Base-by-base conservation (phyloP, 64 coral and sea anemone genomes). In the Cladopsammia gracilis region DNA sequence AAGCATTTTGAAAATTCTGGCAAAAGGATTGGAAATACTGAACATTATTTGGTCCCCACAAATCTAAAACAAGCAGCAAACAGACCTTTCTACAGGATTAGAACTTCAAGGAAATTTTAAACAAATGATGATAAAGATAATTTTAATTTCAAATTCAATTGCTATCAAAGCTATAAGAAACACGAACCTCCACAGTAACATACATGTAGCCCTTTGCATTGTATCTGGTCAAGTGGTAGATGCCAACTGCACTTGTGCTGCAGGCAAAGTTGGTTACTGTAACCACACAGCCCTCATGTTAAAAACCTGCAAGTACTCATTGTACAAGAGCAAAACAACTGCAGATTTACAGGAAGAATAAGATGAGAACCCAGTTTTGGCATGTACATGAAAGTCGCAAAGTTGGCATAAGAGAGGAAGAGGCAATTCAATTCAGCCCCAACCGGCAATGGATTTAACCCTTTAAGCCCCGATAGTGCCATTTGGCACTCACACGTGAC, bases 171-270 rank as follows among this genome's bases (percentile, higher is more conserved):
- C n/a, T n/a, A 34, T 2, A 34, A 34, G 34, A 34, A 34, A 34
- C 34, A 34, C 34, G 34, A 34, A 34, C 34, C 34, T 34, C 34
- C 34, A 34, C 34, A 34, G 34, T 34, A 34, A 34, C 34, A 34
- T 34, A 34, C 34, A 34, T 34, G 34, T 34, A 34, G 2, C 34
- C 34, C 34, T 34, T 92, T 43, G 69, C 90, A 85, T 92, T n/a
- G 59, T 85, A 45, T 48, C 90, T 62, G 70, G 68, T 46, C 68
- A 92, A 86, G 79, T 92, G 61, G 13, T 85, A 19, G 62, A 65
- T 70, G 47, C 80, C 45, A 57, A 71, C 48, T 92, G 90, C 70
- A 85, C 90, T n/a, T 86, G 89, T 83, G 89, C 82, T 83, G 89
- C 89, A 42, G 90, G 71, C 14, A 74, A 85, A 76, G 49, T 70